Percentiles rank a stretch among this genome's conserved stretches.
phyloP scores from a whole-genome alignment of 30 jellyfish, hydroid and myxozoan species.

The Chironex yamaguchii region DNA sequence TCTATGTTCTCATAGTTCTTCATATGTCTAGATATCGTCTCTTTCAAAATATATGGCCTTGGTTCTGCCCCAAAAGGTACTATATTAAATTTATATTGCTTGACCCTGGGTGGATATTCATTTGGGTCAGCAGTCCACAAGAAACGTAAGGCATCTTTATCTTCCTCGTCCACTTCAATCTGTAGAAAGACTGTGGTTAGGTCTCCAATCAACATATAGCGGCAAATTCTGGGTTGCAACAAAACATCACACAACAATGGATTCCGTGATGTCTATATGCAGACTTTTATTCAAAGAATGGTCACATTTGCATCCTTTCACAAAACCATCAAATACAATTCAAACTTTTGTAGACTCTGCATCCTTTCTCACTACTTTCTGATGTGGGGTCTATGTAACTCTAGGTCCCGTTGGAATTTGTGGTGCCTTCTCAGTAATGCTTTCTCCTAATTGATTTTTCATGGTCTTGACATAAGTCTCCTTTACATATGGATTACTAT shows the following conservation, averaged over 20 bases:
- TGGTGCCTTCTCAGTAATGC: no score
- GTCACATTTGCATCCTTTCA: no score
- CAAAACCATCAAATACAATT: no score
- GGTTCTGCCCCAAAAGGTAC: conserved; percentile 24
- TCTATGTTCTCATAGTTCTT: conserved; percentile 11
- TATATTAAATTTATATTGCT: conserved; percentile 6
- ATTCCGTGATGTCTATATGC: no score
- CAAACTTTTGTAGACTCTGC: no score
- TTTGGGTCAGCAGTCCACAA: conserved; percentile 41
- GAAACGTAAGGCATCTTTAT: background rate
- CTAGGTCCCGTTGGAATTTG: no score
- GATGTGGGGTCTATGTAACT: no score
- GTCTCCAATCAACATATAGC: no score
- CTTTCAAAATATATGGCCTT: background rate
- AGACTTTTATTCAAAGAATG: no score
- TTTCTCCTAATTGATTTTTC: no score
- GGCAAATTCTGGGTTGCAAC: conserved; percentile 16
- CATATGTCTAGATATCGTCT: conserved; percentile 13
- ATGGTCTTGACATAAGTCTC: conserved; percentile 3
- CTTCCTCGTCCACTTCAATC: background rate
- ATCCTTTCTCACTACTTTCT: no score
- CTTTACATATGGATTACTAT: background rate
- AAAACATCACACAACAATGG: no score
- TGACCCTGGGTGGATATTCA: conserved; percentile 16
- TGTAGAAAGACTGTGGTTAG: background rate